Percentiles rank a stretch among this genome's conserved stretches.
These are phyloP conservation scores for Botrylloides violaceus DNA, from an alignment of 23 tunicate species.

Conservation along the genomic window DNA sequence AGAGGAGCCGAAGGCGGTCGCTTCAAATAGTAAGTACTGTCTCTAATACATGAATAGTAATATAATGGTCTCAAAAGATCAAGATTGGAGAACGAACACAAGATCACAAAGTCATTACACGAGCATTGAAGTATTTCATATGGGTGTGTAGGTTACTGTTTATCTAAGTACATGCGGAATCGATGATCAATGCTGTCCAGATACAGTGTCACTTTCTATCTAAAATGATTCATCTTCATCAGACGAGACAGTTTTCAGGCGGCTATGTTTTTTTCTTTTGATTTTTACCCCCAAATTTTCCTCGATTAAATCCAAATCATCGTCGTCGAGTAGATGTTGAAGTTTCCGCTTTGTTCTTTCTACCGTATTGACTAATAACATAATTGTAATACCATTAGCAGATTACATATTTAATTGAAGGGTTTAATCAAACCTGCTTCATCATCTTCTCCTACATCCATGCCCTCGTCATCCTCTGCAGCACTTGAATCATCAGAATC, in stretches of 20 bases:
- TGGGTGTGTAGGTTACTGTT: slow-evolving; percentile 49
- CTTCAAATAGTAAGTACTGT: too few species aligned
- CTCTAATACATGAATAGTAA: too few species aligned
- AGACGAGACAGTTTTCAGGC: slow-evolving; percentile 61
- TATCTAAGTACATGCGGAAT: slow-evolving; percentile 52
- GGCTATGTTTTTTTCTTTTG: slow-evolving; percentile 77
- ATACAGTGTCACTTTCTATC: slow-evolving; percentile 38
- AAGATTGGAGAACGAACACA: too few species aligned
- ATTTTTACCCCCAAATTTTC: slow-evolving; percentile 92
- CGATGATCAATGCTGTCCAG: too few species aligned
- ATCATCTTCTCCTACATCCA: slow-evolving; percentile 19
- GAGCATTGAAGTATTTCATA: too few species aligned
- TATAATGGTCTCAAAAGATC: too few species aligned
- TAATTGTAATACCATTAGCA: too few species aligned
- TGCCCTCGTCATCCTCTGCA: slow-evolving; percentile 38
- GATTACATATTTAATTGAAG: too few species aligned
- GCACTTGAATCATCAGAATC: slow-evolving; percentile 21
- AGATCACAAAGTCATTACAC: too few species aligned
- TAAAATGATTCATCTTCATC: slow-evolving; percentile 67
- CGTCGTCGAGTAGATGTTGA: slow-evolving; percentile 75
- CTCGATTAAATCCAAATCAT: slow-evolving; percentile 90
- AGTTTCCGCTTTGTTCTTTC: slow-evolving; percentile 17
- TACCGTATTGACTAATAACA: too few species aligned
- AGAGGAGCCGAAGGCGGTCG: too few species aligned
- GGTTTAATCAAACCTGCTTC: too few species aligned